Conservation (phyloP, 2,888 invertebrate species). For the Brachyptera risi region DNA sequence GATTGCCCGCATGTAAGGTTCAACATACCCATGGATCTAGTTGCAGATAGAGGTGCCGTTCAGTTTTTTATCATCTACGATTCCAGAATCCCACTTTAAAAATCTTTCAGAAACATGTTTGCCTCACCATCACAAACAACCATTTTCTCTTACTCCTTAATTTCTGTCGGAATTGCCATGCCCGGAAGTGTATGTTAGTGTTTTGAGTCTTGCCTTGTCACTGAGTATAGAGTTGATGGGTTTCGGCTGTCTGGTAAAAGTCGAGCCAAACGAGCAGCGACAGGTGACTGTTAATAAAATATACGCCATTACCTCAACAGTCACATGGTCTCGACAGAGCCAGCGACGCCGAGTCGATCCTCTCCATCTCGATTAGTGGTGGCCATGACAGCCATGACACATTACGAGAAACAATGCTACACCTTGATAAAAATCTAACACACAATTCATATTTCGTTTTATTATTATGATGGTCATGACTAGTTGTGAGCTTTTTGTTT, state of each 20-base stretch:
- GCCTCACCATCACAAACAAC: too few species aligned
- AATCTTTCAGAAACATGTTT: too few species aligned
- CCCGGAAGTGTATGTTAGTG: too few species aligned
- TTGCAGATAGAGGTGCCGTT: too few species aligned
- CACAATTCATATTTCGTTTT: not conserved
- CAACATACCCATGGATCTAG: too few species aligned
- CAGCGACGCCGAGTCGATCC: not conserved
- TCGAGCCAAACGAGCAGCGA: conserved; percentile 42
- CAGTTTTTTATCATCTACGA: too few species aligned
- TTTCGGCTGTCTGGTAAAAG: not conserved
- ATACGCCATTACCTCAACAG: conserved; percentile 31
- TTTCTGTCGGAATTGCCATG: too few species aligned
- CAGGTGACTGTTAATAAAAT: conserved; percentile 48
- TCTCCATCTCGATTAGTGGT: not conserved
- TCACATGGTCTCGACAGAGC: conserved; percentile 39
- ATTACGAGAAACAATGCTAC: conserved; percentile 8
- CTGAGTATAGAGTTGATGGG: not conserved
- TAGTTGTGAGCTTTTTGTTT: not conserved
- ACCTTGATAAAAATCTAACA: conserved; percentile 2
- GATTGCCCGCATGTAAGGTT: too few species aligned
- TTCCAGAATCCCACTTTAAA: too few species aligned
- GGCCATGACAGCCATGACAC: conserved; percentile 15
- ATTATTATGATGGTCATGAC: not conserved
- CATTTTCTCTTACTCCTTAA: too few species aligned
- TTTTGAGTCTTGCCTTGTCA: not conserved